Base-by-base conservation (phyloP, 2,113 vertebrate genomes). In the Arvicanthis niloticus region DNA sequence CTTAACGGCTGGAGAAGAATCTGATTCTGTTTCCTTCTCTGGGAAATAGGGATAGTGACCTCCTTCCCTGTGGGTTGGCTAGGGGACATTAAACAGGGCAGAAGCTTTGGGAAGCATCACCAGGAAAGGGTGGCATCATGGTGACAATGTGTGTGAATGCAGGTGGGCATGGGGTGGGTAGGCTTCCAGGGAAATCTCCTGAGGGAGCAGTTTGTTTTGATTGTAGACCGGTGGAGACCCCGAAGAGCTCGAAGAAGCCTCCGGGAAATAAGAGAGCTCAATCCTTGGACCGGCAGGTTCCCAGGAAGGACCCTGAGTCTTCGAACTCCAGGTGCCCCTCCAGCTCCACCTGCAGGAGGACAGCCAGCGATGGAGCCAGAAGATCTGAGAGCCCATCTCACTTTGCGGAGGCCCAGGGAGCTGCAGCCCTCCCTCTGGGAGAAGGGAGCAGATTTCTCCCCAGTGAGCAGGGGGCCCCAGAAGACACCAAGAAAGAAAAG, bases 321-420 rank as follows among this genome's bases (percentile, higher is more conserved):
- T 98, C 99, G 0, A 98, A 99, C 56, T 98, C 98, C 80, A 98
- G 98, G 93, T 98, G 98, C 4, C 93, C 99, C 90, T 99, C 99
- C 94, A 96, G 99, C 80, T 98, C 98, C 0, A 98, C 95, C 0
- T 22, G 10, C 58, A 40, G 77, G 80, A 16, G 96, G 16, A 98
- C 98, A 0, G 98, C 98, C 94, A 99, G 99, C 0, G 99, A 99
- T 29, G 96, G 98, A 29, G 98, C 77, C 9, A 37, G 96, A 1
- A 78, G 95, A 56, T n/a, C 98, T 0, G 0, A 40, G 7, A 65
- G 91, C 5, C 93, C 29, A 10, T 3, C 1, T 75, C 31, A 8
- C 24, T 31, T 58, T 3, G 24, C 0, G 13, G 96, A 96, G 81
- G 87, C 91, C 1, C 53, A 11, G 62, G 70, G 91, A 53, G 17